A percentile compares a stretch with the other conserved stretches of the same genome.
Conservation (phyloP, 2,888 invertebrate genomes). For the Ophioninae sp. region DNA sequence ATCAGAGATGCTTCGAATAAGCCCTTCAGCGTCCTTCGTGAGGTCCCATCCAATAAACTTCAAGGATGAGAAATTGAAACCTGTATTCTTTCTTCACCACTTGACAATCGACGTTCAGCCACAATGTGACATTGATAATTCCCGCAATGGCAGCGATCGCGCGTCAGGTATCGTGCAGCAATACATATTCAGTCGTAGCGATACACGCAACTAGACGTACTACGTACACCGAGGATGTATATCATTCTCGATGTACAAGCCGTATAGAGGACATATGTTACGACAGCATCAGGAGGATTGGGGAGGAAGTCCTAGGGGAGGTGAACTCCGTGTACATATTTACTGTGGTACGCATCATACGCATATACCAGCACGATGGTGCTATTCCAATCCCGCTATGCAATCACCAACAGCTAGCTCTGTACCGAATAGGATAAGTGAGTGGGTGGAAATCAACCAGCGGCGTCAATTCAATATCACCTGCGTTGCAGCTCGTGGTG, state of each 20-base stretch:
- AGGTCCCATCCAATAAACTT: too few species aligned
- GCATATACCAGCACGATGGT: background rate
- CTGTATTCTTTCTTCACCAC: background rate
- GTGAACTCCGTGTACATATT: slow-evolving; percentile 47
- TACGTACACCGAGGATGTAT: slow-evolving; percentile 32
- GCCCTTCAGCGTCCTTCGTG: too few species aligned
- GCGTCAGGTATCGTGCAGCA: slow-evolving; percentile 37
- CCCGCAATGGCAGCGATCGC: slow-evolving; percentile 6
- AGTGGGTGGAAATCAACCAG: background rate
- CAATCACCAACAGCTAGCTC: slow-evolving; percentile 21
- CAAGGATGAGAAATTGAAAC: background rate
- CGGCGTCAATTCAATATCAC: background rate
- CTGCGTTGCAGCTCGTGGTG: background rate
- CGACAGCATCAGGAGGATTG: slow-evolving; percentile 29
- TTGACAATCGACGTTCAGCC: slow-evolving; percentile 15
- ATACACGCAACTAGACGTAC: slow-evolving; percentile 16
- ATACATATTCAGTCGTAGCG: slow-evolving; percentile 18
- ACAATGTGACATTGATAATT: slow-evolving; percentile 15
- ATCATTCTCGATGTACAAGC: slow-evolving; percentile 46
- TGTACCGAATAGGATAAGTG: background rate
- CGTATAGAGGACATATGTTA: slow-evolving; percentile 33
- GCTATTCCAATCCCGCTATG: background rate
- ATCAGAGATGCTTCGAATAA: too few species aligned
- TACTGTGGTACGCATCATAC: slow-evolving; percentile 10
- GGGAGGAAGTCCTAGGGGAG: slow-evolving; percentile 25